Evolutionary conservation across 2,888 invertebrate species (phyloP), one percentile per base, ranked within the genome.

Genomic region (Hirtodrosophila trivittata): DNA sequence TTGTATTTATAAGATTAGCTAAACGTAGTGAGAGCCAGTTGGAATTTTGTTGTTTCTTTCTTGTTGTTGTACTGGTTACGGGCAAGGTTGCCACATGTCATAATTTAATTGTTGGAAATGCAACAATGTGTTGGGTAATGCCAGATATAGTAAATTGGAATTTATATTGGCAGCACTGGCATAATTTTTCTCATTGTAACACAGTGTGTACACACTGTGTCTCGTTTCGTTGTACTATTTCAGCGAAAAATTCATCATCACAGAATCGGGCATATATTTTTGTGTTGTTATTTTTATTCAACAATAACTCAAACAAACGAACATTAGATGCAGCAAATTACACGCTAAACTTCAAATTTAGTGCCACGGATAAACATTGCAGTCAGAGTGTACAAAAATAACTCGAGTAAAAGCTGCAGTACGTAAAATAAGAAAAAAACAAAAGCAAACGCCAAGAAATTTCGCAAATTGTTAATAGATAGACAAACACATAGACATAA

Each of bases 171-270:
- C 56, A 66, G 7, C 70, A 71, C 72, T 63, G 1, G 0, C 3
- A 14, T 1, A 14, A 12, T 47, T 63, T 67, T 63, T n/a, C 6
- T 35, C 1, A 58, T 67, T 56, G n/a, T 45, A n/a, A 9, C 26
- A 1, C 35, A 39, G 51, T 69, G 57, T 74, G 72, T 62, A 69
- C 74, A 69, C 72, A 73, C 58, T 73, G 60, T 47, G 45, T 32
- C n/a, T 54, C 58, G 68, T 67, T 68, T 71, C 73, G 68, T 68
- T 67, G 63, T 59, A 59, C 59, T 64, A 58, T 71, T 68, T 68
- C 56, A 66, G 73, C 70, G 70, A 74, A 73, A 71, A 72, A 73
- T 72, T 73, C 66, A 73, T 72, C 72, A 72, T 72, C 72, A 56
- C 6, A 38, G 26, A 55, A 49, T 71, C 63, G 72, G 70, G 67